Evolutionary conservation across 2,888 invertebrate genomes (phyloP).

Genomic region (Clistopyga incitator): DNA sequence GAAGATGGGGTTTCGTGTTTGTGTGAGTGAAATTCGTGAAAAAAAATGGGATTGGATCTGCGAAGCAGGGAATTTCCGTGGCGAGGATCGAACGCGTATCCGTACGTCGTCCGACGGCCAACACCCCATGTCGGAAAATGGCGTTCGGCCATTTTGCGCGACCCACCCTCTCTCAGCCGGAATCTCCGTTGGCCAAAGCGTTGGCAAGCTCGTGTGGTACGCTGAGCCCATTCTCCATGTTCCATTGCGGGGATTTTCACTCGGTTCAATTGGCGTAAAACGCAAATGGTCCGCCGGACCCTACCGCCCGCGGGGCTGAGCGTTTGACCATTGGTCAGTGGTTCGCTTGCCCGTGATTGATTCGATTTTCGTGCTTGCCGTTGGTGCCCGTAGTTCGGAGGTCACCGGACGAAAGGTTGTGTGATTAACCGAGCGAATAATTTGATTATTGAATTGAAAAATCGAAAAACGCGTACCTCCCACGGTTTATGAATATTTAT

Average conservation of each 20-base stretch:
- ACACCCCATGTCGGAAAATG: conserved; percentile 73
- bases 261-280: conserved; percentile 77
- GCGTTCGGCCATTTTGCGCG: conserved; percentile 80
- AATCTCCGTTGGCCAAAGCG: conserved; percentile 45
- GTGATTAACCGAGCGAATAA: conserved; percentile 61
- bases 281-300: conserved; percentile 70
- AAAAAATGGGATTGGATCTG: not conserved
- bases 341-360: conserved; percentile 82
- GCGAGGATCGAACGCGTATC: conserved; percentile 5
- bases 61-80: not conserved
- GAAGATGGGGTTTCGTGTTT: too few relatives aligned
- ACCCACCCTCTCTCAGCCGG: conserved; percentile 52
- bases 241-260: conserved; percentile 35
- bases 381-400: not conserved
- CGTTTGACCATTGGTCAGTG: conserved; percentile 82
- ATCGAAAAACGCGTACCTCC: not conserved
- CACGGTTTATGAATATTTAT: not conserved
- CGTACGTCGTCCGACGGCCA: conserved; percentile 61
- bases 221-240: conserved; percentile 12
- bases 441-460: conserved; percentile 17
- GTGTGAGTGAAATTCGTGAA: not conserved
- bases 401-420: conserved; percentile 17
- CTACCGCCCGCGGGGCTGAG: conserved; percentile 76
- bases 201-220: conserved; percentile 2
- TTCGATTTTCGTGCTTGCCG: conserved; percentile 72